These are phyloP conservation scores for Haliaeetus leucogaster DNA, from an alignment of 2,113 vertebrate species.

Conservation along the genomic window DNA sequence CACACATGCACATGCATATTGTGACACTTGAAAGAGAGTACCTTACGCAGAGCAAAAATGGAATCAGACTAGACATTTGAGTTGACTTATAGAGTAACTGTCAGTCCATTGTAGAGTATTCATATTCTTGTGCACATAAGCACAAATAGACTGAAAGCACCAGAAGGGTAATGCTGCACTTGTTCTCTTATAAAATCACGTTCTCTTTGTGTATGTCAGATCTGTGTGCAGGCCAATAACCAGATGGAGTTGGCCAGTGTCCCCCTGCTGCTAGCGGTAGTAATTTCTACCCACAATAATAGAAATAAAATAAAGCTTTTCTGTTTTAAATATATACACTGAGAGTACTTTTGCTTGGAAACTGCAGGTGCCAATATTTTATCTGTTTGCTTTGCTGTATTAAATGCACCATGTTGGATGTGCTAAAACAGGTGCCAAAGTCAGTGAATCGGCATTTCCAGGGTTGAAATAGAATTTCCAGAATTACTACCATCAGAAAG, in stretches of 20 bases:
- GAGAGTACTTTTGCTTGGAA: neutral
- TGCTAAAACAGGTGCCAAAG: neutral
- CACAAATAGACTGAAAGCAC: neutral
- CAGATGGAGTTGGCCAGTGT: neutral
- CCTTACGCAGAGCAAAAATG: neutral
- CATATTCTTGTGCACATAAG: neutral
- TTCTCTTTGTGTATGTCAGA: neutral
- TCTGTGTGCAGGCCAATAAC: neutral
- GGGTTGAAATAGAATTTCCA: neutral
- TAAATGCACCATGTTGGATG: neutral
- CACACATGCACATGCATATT: neutral
- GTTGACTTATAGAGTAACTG: neutral
- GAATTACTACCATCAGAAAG: neutral
- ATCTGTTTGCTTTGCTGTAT: neutral
- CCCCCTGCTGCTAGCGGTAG: neutral
- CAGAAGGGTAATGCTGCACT: neutral
- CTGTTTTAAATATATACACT: neutral
- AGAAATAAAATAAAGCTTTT: neutral
- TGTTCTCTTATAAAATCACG: neutral
- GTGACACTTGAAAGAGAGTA: neutral
- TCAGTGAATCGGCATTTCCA: neutral
- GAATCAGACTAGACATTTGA: neutral
- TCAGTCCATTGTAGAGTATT: neutral
- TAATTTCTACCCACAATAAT: neutral
- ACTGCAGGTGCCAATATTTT: neutral